Conservation (phyloP, 2,113 vertebrate species). For the Empidonax alnorum region DNA sequence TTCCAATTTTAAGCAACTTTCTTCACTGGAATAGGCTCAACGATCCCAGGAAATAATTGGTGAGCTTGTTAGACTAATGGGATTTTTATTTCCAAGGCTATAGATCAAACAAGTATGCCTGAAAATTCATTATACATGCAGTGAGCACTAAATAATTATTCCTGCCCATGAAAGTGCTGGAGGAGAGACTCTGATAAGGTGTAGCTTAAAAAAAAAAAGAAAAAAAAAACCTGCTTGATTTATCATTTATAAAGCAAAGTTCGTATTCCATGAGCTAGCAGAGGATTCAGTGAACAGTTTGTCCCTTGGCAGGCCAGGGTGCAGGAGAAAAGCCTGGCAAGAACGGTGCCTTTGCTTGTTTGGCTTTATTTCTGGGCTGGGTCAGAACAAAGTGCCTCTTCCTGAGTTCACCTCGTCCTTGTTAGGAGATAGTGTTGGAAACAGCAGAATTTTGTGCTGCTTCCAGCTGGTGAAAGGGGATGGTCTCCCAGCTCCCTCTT, state of each 20-base stretch:
- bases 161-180: slow-evolving; percentile 27
- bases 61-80: slow-evolving; percentile 70
- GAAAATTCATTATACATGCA: slow-evolving; percentile 63
- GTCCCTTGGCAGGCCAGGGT: neutral
- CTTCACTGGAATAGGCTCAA: neutral
- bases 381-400: neutral
- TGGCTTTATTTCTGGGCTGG: neutral
- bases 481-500: neutral
- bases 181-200: slow-evolving; percentile 54
- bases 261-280: neutral
- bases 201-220: neutral
- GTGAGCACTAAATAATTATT: slow-evolving; percentile 58
- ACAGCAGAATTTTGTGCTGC: neutral
- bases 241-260: slow-evolving; percentile 29
- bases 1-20: slow-evolving; percentile 49
- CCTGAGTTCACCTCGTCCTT: neutral
- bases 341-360: neutral
- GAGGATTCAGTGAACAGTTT: neutral
- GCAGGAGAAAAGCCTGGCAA: neutral
- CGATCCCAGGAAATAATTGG: slow-evolving; percentile 58
- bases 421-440: neutral
- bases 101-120: slow-evolving; percentile 67
- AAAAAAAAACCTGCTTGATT: neutral
- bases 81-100: slow-evolving; percentile 69
- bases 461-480: neutral